Evolutionary conservation across 2,113 vertebrate species (phyloP).

Genomic region (Herpetotheres cachinnans): DNA sequence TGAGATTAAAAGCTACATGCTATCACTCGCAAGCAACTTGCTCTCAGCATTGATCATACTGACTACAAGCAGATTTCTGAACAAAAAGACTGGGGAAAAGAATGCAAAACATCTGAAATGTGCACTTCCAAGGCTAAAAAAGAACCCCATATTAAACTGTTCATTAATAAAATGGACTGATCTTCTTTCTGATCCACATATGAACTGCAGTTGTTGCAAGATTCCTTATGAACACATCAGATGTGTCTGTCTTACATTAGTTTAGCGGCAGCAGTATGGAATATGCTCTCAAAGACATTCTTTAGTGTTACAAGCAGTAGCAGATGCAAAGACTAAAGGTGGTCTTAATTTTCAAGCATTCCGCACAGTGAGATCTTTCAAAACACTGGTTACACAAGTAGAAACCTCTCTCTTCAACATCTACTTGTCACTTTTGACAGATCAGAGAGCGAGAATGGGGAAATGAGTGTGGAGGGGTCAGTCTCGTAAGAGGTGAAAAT

Average conservation of each 20-base stretch:
- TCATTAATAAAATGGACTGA: not conserved
- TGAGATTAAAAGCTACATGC: not conserved
- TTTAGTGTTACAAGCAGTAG: not conserved
- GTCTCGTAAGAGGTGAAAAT: not conserved
- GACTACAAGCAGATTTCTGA: not conserved
- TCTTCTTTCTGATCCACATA: not conserved
- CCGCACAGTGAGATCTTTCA: not conserved
- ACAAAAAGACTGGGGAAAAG: not conserved
- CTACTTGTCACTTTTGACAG: not conserved
- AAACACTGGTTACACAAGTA: not conserved
- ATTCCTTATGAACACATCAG: not conserved
- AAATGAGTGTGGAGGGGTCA: not conserved
- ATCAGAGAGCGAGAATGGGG: not conserved
- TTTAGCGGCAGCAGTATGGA: not conserved
- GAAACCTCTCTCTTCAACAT: not conserved
- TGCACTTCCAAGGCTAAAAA: not conserved
- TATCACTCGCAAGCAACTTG: not conserved
- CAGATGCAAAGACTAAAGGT: not conserved
- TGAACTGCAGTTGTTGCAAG: not conserved
- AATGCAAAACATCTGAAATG: not conserved
- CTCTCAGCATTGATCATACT: not conserved
- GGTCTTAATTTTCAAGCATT: not conserved
- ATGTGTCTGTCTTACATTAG: rapidly evolving
- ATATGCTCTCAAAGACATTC: not conserved
- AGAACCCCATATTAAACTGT: not conserved